Evolutionary conservation across 2,113 vertebrate species (phyloP).

Genomic region (Thunnus maccoyii): DNA sequence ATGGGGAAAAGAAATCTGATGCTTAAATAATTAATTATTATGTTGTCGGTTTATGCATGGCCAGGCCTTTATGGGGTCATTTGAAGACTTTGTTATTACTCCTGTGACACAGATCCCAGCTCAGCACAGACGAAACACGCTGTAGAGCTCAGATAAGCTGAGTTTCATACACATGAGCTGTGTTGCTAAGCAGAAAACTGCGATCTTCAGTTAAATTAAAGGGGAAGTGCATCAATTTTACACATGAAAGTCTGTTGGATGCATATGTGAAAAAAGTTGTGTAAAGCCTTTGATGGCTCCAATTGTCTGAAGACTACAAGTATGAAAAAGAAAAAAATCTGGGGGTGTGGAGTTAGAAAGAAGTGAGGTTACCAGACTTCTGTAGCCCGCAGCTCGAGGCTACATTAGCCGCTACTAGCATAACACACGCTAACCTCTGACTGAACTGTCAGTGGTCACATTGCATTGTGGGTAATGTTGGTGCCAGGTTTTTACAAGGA

Average conservation of each 20-base stretch:
- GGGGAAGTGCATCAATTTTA: background rate
- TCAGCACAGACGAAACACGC: slow-evolving; percentile 17
- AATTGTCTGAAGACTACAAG: no score
- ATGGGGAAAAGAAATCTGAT: slow-evolving; percentile 48
- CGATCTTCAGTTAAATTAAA: background rate
- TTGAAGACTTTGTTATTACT: slow-evolving; percentile 46
- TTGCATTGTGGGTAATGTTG: no score
- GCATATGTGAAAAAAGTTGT: background rate
- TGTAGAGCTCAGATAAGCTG: background rate
- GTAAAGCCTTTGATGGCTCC: no score
- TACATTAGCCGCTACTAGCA: no score
- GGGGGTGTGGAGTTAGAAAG: no score
- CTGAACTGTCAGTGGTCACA: no score
- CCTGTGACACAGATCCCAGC: slow-evolving; percentile 59
- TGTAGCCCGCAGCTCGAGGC: no score
- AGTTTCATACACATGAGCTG: slow-evolving; percentile 2
- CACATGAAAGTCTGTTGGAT: background rate
- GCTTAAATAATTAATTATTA: slow-evolving; percentile 62
- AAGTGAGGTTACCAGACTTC: no score
- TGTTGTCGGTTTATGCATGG: slow-evolving; percentile 42
- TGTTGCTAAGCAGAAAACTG: background rate
- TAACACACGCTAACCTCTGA: no score
- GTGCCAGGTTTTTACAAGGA: no score
- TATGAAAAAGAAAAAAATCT: no score
- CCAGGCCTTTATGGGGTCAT: slow-evolving; percentile 42